A percentile compares a stretch with the other conserved stretches of the same genome.
Evolutionary conservation across 2,113 vertebrate species (phyloP).

Genomic region (Phaetusa simplex): DNA sequence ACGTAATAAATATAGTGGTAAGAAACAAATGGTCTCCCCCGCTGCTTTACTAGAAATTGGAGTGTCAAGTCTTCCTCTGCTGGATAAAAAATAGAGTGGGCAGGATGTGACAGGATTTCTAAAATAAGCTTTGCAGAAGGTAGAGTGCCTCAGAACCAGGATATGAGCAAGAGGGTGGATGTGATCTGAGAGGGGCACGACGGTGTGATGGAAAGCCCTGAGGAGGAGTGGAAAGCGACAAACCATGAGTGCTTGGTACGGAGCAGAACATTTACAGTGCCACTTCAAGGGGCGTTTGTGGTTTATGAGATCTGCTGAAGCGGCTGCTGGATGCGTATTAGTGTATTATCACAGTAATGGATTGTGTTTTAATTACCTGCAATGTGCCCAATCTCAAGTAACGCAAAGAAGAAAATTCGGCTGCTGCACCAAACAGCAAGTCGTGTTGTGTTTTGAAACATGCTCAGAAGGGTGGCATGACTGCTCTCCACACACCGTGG

Average conservation of each 20-base stretch:
- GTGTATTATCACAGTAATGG: slow-evolving; percentile 14
- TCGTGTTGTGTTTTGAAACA: not conserved
- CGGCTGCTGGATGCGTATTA: not conserved
- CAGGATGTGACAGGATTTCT: slow-evolving; percentile 48
- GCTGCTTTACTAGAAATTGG: slow-evolving; percentile 48
- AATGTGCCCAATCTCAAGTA: accelerated
- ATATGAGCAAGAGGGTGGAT: slow-evolving; percentile 30
- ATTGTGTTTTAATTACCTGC: slow-evolving; percentile 25
- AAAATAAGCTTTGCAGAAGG: slow-evolving; percentile 53
- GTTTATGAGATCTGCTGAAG: slow-evolving; percentile 26
- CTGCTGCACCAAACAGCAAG: not conserved
- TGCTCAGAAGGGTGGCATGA: not conserved
- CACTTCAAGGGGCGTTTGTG: not conserved
- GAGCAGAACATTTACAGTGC: not conserved
- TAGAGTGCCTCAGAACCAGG: slow-evolving; percentile 10
- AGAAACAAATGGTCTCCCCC: slow-evolving; percentile 48
- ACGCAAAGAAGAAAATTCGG: not conserved
- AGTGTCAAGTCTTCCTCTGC: slow-evolving; percentile 53
- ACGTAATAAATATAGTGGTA: slow-evolving; percentile 58
- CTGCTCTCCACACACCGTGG: not conserved
- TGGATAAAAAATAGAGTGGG: slow-evolving; percentile 40
- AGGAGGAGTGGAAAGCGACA: slow-evolving; percentile 12
- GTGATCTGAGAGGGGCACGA: not conserved
- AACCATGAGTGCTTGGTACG: not conserved
- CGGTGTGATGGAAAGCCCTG: not conserved